A percentile compares a stretch with the other conserved stretches of the same genome.
Evolutionary conservation across 2,113 vertebrate genomes (phyloP).

Genomic region (human): DNA sequence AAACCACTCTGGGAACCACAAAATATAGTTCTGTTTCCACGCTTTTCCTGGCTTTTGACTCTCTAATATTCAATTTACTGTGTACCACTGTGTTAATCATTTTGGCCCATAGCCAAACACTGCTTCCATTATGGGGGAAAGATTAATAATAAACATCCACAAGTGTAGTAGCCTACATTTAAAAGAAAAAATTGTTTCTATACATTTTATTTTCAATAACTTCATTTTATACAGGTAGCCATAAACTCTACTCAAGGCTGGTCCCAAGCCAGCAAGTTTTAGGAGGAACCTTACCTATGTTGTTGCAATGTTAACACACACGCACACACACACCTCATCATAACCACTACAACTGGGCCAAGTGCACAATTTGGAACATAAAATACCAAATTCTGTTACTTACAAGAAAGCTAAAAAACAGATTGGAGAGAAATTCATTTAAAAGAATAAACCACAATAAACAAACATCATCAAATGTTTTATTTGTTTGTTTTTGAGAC

Average conservation of each 20-base stretch:
- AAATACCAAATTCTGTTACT: not conserved
- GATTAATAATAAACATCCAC: not conserved
- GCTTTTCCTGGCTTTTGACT: not conserved
- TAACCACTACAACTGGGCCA: not conserved
- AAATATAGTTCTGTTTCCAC: not conserved
- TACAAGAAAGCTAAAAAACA: not conserved
- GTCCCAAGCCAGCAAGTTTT: not conserved
- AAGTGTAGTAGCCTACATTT: not conserved
- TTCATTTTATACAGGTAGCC: not conserved
- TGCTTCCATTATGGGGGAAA: not conserved
- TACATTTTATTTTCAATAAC: not conserved
- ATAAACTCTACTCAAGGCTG: not conserved
- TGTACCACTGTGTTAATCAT: not conserved
- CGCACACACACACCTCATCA: not conserved
- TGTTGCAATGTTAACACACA: not conserved
- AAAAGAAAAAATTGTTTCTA: not conserved
- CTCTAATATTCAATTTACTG: not conserved
- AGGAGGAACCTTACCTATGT: not conserved
- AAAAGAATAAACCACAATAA: not conserved
- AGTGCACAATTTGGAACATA: not conserved
- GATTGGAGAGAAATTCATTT: not conserved
- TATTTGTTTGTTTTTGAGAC: too few species aligned
- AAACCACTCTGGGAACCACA: not conserved
- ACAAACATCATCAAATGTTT: not conserved
- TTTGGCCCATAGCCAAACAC: not conserved